Base-by-base conservation (phyloP, 2,888 invertebrate species). In the Carabus problematicus region DNA sequence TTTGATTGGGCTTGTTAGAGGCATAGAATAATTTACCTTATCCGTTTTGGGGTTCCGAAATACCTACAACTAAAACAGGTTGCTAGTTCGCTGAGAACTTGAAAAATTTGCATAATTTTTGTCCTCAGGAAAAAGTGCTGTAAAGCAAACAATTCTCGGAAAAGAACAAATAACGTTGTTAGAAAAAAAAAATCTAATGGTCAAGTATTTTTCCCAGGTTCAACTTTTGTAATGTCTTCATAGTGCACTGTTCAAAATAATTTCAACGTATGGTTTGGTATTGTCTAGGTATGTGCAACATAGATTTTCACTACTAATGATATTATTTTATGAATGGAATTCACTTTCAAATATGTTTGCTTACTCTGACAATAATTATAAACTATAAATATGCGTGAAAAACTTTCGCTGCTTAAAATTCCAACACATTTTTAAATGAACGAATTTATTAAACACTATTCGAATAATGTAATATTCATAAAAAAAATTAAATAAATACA, bases 51-150 rank as follows among this genome's bases (percentile, higher is more conserved):
- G 59, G 59, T 66, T 59, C 59, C 66, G 59, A 66, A 66, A 49
- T 42, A 29, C n/a, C 64, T 66, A 58, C 47, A 66, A 58, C 66
- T 58, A 66, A 66, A 66, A 66, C 66, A 66, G 66, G 66, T 66
- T 66, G 66, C 49, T 61, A 61, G 61, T 49, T 47, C 47, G 49
- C 55, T 43, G 43, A 58, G 39, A 66, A 66, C 66, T 66, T 66
- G 66, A 49, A 66, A 62, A 66, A 66, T 66, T 66, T 66, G 56
- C 66, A 66, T 66, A 64, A 64, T 64, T 66, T 47, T 66, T 66
- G 59, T 47, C 59, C 66, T 39, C 66, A 49, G 66, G 66, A 58
- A 58, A 66, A 58, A 58, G 47, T 40, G 58, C 47, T 59, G 16
- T 59, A 66, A 59, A 66, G 58, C 66, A 66, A 66, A 66, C 66